phyloP scores from a whole-genome alignment of 2,113 vertebrate genomes.

The Orthonyx spaldingii region DNA sequence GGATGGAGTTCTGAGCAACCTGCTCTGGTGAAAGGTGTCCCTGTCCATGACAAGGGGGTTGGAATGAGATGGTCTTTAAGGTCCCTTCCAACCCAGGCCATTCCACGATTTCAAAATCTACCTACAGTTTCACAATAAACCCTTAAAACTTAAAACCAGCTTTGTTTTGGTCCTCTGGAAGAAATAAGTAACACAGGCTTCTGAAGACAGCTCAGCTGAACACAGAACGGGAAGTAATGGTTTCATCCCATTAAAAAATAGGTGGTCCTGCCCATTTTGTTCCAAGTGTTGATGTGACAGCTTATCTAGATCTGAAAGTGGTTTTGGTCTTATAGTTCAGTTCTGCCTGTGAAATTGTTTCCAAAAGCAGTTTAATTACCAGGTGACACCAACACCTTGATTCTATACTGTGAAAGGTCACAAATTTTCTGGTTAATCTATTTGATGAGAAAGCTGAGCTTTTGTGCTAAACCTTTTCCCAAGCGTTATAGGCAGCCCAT shows the following conservation, averaged over 20 bases:
- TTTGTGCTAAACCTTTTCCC: not conserved
- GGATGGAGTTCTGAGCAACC: not conserved
- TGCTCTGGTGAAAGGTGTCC: not conserved
- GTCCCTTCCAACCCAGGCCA: not conserved
- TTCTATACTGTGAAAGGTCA: not conserved
- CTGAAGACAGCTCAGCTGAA: not conserved
- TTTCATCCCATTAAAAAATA: not conserved
- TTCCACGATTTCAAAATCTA: not conserved
- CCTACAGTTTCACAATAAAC: not conserved
- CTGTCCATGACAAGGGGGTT: not conserved
- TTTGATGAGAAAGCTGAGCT: not conserved
- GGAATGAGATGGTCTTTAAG: not conserved
- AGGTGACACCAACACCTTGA: not conserved
- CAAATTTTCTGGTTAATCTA: not conserved
- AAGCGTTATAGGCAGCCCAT: not conserved
- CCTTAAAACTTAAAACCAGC: not conserved
- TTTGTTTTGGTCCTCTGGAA: not conserved
- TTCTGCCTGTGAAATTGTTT: not conserved
- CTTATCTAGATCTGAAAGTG: not conserved
- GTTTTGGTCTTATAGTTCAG: not conserved
- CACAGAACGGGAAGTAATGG: not conserved
- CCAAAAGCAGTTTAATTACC: not conserved
- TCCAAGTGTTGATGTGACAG: not conserved
- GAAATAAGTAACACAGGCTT: not conserved
- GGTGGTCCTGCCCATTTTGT: not conserved